A percentile compares a stretch with the other conserved stretches of the same genome.
Evolutionary conservation across 2,113 vertebrate genomes (phyloP).

Genomic region (Sapajus apella): DNA sequence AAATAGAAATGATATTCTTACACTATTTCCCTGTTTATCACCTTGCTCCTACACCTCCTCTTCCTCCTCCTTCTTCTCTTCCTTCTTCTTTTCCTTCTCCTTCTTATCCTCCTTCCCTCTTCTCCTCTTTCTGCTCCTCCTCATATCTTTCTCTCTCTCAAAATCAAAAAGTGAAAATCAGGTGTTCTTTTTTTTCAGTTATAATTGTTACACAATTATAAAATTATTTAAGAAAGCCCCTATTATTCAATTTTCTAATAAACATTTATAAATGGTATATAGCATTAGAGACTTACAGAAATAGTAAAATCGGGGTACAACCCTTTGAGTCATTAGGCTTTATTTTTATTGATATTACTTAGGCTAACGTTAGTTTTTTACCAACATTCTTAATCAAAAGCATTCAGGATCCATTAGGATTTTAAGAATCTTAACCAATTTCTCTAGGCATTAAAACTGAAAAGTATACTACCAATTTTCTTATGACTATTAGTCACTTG

Average conservation of each 20-base stretch:
- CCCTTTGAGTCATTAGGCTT: not conserved
- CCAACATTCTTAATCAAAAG: not conserved
- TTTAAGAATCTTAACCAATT: not conserved
- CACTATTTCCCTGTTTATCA: too few relatives aligned
- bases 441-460: not conserved
- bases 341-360: not conserved
- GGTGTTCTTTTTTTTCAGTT: not conserved
- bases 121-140: not conserved
- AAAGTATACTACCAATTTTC: not conserved
- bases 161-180: not conserved
- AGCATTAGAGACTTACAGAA: not conserved
- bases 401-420: not conserved
- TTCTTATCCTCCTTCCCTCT: not conserved
- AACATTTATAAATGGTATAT: not conserved
- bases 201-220: not conserved
- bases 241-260: not conserved
- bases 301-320: not conserved
- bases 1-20: not conserved
- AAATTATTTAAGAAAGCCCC: not conserved
- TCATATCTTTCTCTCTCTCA: not conserved
- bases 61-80: not conserved
- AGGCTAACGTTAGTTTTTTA: not conserved
- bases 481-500: not conserved
- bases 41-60: not conserved
- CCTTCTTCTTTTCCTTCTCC: not conserved